Conservation (phyloP, 2,888 invertebrate species). For the Cantharis rustica region DNA sequence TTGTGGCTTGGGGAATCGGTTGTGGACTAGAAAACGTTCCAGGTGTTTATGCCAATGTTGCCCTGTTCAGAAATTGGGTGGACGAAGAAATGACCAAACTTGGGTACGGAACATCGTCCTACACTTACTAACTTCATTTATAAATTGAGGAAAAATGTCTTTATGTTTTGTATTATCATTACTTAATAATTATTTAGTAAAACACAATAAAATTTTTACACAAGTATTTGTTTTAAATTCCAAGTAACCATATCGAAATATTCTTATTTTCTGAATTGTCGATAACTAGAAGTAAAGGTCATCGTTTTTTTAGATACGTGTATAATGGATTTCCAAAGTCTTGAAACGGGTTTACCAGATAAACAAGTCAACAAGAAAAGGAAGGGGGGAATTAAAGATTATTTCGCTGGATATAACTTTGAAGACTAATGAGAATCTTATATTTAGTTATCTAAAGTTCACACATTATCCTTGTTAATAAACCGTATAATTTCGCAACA, state of each 20-base stretch:
- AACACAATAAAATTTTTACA: not conserved
- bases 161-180: not conserved
- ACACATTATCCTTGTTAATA: conserved; percentile 7
- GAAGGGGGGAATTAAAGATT: conserved; percentile 16
- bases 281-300: conserved; percentile 13
- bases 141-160: not conserved
- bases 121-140: conserved; percentile 36
- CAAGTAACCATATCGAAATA: not conserved
- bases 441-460: conserved; percentile 2
- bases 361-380: conserved; percentile 4
- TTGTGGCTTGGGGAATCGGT: conserved; percentile 61
- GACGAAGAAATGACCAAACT: conserved; percentile 49
- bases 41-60: conserved; percentile 60
- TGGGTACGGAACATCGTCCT: conserved; percentile 55
- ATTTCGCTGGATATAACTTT: not conserved
- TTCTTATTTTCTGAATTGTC: not conserved
- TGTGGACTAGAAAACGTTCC: conserved; percentile 58
- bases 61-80: conserved; percentile 57
- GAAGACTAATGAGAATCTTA: conserved; percentile 6
- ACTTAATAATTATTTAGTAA: not conserved
- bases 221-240: not conserved
- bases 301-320: conserved; percentile 3
- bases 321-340: conserved; percentile 19
- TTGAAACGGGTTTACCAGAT: conserved; percentile 30
- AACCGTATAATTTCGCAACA: not conserved